Evolutionary conservation across 2,113 vertebrate genomes (phyloP).

Genomic region (Mormyrus iriodes): DNA sequence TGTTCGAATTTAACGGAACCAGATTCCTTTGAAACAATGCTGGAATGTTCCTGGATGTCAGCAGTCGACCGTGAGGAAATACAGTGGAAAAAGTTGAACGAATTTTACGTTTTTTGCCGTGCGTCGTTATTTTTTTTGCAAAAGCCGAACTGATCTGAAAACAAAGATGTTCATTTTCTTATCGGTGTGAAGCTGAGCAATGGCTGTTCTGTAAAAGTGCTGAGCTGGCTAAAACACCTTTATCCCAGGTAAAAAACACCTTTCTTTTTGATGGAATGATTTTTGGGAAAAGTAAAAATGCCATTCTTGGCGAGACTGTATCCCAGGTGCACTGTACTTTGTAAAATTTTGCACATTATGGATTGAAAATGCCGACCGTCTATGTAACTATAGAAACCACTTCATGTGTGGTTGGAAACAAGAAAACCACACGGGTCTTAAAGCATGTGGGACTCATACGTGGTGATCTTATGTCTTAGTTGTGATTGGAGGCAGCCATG

Average conservation of each 20-base stretch:
- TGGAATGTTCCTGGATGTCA: background rate
- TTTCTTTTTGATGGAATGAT: background rate
- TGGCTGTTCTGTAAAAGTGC: background rate
- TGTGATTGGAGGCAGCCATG: constrained; percentile 14
- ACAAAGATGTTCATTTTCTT: background rate
- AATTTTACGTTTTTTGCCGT: background rate
- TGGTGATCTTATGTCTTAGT: constrained; percentile 19
- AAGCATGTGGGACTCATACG: constrained; percentile 29
- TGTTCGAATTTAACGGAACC: background rate
- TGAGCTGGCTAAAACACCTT: background rate
- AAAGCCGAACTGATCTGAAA: background rate
- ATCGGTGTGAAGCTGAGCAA: background rate
- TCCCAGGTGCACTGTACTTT: background rate
- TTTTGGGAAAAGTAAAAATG: background rate
- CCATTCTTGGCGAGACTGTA: background rate
- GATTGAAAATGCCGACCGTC: background rate
- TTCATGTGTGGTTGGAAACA: background rate
- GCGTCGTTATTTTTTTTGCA: background rate
- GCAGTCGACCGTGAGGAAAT: background rate
- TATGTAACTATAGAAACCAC: background rate
- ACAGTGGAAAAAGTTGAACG: background rate
- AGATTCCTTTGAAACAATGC: background rate
- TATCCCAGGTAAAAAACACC: background rate
- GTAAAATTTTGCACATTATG: background rate
- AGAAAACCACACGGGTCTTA: constrained; percentile 24